Conservation (phyloP, 2,113 vertebrate species). For the Triplophysa siluroides region DNA sequence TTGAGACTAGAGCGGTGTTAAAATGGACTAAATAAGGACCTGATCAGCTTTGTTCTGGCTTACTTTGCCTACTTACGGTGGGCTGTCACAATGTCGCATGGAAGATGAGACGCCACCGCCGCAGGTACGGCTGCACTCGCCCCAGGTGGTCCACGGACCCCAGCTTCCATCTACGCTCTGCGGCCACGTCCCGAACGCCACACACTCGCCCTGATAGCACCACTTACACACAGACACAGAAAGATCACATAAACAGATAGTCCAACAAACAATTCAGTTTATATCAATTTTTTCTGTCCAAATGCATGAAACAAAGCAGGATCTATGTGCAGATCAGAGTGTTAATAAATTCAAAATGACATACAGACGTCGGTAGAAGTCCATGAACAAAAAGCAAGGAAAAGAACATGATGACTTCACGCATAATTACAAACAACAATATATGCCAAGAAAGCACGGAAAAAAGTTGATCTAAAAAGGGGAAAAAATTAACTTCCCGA, state of each 20-base stretch:
- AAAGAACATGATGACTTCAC: too few species aligned
- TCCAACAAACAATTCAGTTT: too few species aligned
- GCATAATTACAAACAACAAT: too few species aligned
- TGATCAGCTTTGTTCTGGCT: conserved; percentile 89
- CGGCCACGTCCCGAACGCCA: conserved; percentile 93
- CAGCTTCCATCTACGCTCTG: conserved; percentile 91
- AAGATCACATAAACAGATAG: not conserved
- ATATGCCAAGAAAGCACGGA: too few species aligned
- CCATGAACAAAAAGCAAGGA: too few species aligned
- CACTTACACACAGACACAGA: conserved; percentile 76
- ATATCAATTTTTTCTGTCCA: too few species aligned
- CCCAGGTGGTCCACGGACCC: conserved; percentile 95
- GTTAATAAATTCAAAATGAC: too few species aligned
- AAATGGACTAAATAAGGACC: conserved; percentile 54
- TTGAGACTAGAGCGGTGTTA: not conserved
- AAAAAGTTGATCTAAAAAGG: too few species aligned
- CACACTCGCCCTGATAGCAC: conserved; percentile 98
- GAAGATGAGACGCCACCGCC: conserved; percentile 97
- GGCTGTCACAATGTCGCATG: conserved; percentile 99
- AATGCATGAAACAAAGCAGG: too few species aligned
- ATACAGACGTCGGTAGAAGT: too few species aligned
- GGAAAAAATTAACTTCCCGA: too few species aligned
- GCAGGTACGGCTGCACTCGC: conserved; percentile 97
- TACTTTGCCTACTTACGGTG: conserved; percentile 99
- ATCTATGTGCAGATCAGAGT: too few species aligned